Evolutionary conservation across 1,140 invertebrate genomes (phyloP).

Genomic region (Mamestra configurata): DNA sequence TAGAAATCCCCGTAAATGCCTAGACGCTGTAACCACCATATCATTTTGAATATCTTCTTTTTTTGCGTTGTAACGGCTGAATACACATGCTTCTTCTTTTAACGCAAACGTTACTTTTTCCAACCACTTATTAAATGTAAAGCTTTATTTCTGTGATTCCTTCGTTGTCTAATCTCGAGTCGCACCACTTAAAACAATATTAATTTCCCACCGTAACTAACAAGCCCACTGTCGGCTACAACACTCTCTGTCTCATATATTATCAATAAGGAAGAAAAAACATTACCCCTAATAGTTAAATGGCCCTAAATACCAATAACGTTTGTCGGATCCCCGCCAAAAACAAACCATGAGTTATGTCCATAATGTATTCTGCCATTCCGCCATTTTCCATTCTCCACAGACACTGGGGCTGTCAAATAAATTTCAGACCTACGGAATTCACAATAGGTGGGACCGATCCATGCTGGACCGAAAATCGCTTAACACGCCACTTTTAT

Average conservation of each 20-base stretch:
- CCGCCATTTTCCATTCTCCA: slow-evolving; percentile 87
- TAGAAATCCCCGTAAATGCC: neutral
- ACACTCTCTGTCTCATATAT: slow-evolving; percentile 78
- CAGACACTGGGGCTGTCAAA: slow-evolving; percentile 85
- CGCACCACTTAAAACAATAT: slow-evolving; percentile 75
- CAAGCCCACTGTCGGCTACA: slow-evolving; percentile 76
- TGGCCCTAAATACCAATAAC: slow-evolving; percentile 87
- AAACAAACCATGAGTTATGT: slow-evolving; percentile 87
- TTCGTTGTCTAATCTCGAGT: neutral
- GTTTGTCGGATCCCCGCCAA: slow-evolving; percentile 86
- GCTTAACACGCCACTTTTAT: slow-evolving; percentile 66
- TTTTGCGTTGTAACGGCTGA: too few species aligned
- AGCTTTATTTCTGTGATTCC: neutral
- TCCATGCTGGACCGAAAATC: slow-evolving; percentile 75
- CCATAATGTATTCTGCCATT: slow-evolving; percentile 84
- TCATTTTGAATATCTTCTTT: too few species aligned
- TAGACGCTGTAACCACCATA: too few species aligned
- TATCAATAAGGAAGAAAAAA: slow-evolving; percentile 74
- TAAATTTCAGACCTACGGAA: slow-evolving; percentile 86
- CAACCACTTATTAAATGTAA: neutral
- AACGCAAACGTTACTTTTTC: neutral
- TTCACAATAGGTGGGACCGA: slow-evolving; percentile 85
- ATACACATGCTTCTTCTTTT: neutral
- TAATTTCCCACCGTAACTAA: slow-evolving; percentile 81
- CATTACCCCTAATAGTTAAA: slow-evolving; percentile 82